phyloP scores from a whole-genome alignment of 1,140 invertebrate genomes.

The Mizuhopecten yessoensis region DNA sequence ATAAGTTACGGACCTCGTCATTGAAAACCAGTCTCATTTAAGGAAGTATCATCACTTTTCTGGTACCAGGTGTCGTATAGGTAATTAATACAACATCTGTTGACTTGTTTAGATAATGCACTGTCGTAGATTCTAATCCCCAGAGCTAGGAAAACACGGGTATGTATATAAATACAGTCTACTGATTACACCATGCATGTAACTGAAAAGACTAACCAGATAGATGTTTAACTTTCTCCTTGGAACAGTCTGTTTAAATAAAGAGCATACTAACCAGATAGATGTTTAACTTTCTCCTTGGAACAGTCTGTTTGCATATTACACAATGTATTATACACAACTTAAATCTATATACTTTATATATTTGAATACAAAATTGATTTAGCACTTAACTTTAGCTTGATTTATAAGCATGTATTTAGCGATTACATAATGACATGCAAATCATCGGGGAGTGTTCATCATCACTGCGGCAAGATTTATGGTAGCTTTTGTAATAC shows the following conservation, averaged over 20 bases:
- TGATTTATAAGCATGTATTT: neutral
- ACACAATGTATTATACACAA: neutral
- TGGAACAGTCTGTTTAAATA: neutral
- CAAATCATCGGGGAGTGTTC: neutral
- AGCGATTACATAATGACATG: conserved; percentile 17
- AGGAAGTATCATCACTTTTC: neutral
- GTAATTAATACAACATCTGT: neutral
- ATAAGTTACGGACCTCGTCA: neutral
- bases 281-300: neutral
- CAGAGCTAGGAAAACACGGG: neutral
- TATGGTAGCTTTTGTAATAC: neutral
- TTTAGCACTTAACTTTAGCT: neutral
- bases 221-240: neutral
- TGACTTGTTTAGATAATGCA: neutral
- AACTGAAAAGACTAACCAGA: neutral
- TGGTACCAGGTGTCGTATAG: neutral
- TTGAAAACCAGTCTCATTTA: no score
- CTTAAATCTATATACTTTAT: neutral
- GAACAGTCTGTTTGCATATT: neutral
- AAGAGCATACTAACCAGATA: neutral
- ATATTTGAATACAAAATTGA: conserved; percentile 10
- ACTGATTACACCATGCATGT: no score
- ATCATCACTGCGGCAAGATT: neutral
- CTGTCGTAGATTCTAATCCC: neutral
- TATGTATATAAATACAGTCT: no score